These are phyloP conservation scores for Parotia lawesii DNA, from an alignment of 2,113 vertebrate species.

Conservation along the genomic window DNA sequence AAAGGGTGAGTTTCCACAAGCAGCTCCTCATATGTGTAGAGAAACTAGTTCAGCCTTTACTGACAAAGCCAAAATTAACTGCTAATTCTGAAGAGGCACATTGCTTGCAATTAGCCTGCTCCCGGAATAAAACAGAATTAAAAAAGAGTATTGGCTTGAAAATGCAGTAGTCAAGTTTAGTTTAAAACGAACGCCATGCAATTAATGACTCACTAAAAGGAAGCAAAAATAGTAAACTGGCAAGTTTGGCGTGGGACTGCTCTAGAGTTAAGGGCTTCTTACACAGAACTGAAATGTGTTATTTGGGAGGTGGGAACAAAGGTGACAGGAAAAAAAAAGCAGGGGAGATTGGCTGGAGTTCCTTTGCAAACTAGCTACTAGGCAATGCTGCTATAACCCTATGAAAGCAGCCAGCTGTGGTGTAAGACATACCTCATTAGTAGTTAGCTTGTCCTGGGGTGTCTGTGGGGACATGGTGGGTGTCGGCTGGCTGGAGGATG, in stretches of 20 bases:
- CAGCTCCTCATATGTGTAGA: not conserved
- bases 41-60: not conserved
- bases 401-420: slow-evolving; percentile 80
- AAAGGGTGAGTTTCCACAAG: not conserved
- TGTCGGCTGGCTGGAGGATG: slow-evolving; percentile 94
- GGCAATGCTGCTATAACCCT: slow-evolving; percentile 74
- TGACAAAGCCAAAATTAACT: slow-evolving; percentile 14
- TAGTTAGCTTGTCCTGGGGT: slow-evolving; percentile 94
- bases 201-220: slow-evolving; percentile 68
- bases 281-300: slow-evolving; percentile 75
- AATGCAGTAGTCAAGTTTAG: slow-evolving; percentile 65
- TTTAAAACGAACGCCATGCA: slow-evolving; percentile 75
- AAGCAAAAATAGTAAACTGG: slow-evolving; percentile 71
- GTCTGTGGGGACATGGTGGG: slow-evolving; percentile 96
- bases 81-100: slow-evolving; percentile 37
- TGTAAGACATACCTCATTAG: slow-evolving; percentile 93
- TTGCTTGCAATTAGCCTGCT: slow-evolving; percentile 49
- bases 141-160: slow-evolving; percentile 45
- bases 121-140: slow-evolving; percentile 4
- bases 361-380: slow-evolving; percentile 74
- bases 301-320: slow-evolving; percentile 57
- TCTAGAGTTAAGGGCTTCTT: slow-evolving; percentile 72
- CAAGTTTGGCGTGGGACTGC: slow-evolving; percentile 62
- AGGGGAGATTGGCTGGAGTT: slow-evolving; percentile 59
- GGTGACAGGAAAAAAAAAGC: slow-evolving; percentile 70